Evolutionary conservation across 2,797 vertebrate species (phyloP).

Genomic region (Neomorphus geoffroyi): DNA sequence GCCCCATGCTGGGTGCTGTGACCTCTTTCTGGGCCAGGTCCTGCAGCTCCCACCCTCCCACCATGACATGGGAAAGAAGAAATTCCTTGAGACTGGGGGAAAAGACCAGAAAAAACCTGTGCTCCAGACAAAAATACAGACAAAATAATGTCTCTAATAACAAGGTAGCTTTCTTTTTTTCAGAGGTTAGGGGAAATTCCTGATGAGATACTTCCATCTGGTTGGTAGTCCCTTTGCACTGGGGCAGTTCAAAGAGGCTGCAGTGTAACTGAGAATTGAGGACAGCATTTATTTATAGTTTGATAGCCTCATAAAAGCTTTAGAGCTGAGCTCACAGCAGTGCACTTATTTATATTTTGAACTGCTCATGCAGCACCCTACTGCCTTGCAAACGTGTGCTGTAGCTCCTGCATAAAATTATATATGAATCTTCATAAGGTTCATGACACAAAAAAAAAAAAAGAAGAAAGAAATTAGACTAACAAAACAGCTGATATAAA

Average conservation of each 20-base stretch:
- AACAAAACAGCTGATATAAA: slow-evolving; percentile 21
- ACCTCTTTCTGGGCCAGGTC: slow-evolving; percentile 37
- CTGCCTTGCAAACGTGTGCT: neutral
- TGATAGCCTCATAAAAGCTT: slow-evolving; percentile 34
- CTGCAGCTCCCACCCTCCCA: slow-evolving; percentile 30
- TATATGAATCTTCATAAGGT: neutral
- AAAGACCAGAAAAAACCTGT: neutral
- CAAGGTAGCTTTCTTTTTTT: neutral
- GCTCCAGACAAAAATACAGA: slow-evolving; percentile 5
- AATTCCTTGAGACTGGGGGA: neutral
- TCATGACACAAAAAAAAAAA: neutral
- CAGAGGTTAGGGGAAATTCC: slow-evolving; percentile 27
- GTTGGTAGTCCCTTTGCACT: neutral
- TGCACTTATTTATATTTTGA: slow-evolving; percentile 58
- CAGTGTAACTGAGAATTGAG: slow-evolving; percentile 44
- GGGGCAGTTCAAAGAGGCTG: slow-evolving; percentile 37
- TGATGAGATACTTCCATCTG: slow-evolving; percentile 36
- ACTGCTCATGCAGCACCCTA: slow-evolving; percentile 8
- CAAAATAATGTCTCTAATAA: slow-evolving; percentile 35
- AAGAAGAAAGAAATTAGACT: neutral
- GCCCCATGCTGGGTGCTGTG: slow-evolving; percentile 14
- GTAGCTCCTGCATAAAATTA: neutral
- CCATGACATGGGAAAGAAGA: neutral
- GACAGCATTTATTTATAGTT: slow-evolving; percentile 63
- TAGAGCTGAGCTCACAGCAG: slow-evolving; percentile 45